Evolutionary conservation across 2,888 invertebrate species (phyloP), one percentile per base, ranked within the genome.

Genomic region (Apodemia hepburni): DNA sequence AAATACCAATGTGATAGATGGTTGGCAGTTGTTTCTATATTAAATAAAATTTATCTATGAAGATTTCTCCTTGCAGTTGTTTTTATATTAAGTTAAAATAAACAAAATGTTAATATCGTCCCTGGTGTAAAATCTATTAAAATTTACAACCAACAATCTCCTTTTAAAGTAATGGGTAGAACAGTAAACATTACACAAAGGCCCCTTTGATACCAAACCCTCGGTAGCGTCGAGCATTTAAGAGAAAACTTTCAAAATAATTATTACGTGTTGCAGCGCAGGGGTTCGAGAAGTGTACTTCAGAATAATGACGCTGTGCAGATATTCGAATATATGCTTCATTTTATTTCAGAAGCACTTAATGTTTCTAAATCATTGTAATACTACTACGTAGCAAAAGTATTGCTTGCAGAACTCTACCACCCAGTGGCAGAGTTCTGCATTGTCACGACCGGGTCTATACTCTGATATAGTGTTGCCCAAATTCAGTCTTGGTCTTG

Each of bases 211-310:
- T 70, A 76, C 69, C 76, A 66, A 76, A 79, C 82, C 76, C 76
- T 74, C 67, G 64, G 38, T 57, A 54, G 60, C 15, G 45, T 27
- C 76, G 79, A 78, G 81, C 77, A 78, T 83, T 79, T 71, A 69
- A 86, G 81, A 75, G 82, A 84, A 85, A 85, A 86, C 82, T 85
- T 84, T 81, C 73, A 78, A 78, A 85, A 88, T 87, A 85, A 87
- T 87, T 85, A 82, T 82, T 81, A 86, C 84, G 81, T 76, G 76
- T 77, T 75, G 75, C 76, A 73, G 57, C 68, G 77, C 27, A 57
- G 54, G 54, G 77, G 77, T 76, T 78, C 76, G 75, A 68, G 70
- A 73, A 85, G 87, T 79, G 87, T 82, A 84, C 88, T 88, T 74
- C 76, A 81, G 68, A 76, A 79, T 88, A 88, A 88, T 87, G 86